Base-by-base conservation (phyloP, 2,888 invertebrate species). In the Pandemis heparana region DNA sequence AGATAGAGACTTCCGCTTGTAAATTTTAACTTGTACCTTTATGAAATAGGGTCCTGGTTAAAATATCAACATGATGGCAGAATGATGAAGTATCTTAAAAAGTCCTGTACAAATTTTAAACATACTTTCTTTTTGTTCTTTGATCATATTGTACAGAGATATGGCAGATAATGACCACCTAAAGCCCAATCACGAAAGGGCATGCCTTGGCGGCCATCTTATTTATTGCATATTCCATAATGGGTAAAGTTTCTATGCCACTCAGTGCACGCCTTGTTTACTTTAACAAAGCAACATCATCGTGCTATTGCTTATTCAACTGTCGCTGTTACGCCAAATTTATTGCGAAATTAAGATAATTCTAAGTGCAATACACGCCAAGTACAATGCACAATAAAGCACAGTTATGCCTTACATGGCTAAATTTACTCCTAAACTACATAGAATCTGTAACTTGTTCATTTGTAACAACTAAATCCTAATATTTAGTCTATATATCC, bases 241-340 rank as follows among this genome's bases (percentile, higher is more conserved):
- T 46, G 1, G 14, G 12, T 46, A 18, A 53, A 32, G 51, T 12
- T 51, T n/a, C 5, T 8, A 51, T 16, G 16, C 16, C 5, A 51
- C 12, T 41, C 43, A 48, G 2, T 18, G 16, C 51, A 51, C 46
- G 60, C 71, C 48, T 41, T 71, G 53, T 72, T 72, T 67, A 51
- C 51, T 66, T 41, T 23, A 71, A 61, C 71, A 71, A 67, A 61
- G 71, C 66, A 18, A 53, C 71, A 43, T 67, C 61, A 62, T 53
- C 16, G 53, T 62, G 67, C 62, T 72, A 72, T 67, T 53, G 67
- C 72, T 67, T 32, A 72, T 67, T 62, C 62, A 67, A 32, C 43
- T 72, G 71, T 67, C 67, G n/a, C 18, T 46, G 38, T 72, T 53
- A 51, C 18, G 9, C 51, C 32, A 14, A 56, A 72, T 12, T 32